phyloP scores from a whole-genome alignment of 1,140 invertebrate species.

The Ostrea denselamellosa region DNA sequence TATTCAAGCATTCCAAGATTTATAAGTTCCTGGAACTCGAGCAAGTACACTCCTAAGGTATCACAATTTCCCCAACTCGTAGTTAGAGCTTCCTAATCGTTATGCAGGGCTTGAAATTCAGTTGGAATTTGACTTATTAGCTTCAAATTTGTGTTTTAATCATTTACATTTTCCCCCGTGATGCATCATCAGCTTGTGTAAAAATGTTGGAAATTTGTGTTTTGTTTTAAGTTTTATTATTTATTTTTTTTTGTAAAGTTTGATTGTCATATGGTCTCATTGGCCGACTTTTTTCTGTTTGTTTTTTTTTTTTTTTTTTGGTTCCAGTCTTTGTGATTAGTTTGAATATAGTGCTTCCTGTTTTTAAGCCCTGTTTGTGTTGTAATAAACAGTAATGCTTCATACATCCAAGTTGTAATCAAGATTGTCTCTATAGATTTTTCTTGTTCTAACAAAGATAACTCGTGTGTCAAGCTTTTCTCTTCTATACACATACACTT shows the following conservation, averaged over 20 bases:
- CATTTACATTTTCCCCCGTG: constrained; percentile 29
- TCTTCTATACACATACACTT: not conserved
- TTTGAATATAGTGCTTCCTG: constrained; percentile 33
- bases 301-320: too few relatives aligned
- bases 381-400: constrained; percentile 25
- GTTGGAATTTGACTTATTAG: constrained; percentile 31
- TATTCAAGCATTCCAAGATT: constrained; percentile 63
- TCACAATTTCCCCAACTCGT: constrained; percentile 51
- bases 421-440: constrained; percentile 15
- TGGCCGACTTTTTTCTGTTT: not conserved
- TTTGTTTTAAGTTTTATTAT: not conserved
- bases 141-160: constrained; percentile 38
- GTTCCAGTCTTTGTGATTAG: constrained; percentile 19
- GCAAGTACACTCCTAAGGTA: constrained; percentile 63
- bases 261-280: constrained; percentile 15
- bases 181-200: constrained; percentile 28
- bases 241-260: not conserved
- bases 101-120: constrained; percentile 56
- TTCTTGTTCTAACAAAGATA: constrained; percentile 35
- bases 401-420: constrained; percentile 33
- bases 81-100: constrained; percentile 55
- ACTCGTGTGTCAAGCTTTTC: constrained; percentile 35
- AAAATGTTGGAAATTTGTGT: not conserved
- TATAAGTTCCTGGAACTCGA: constrained; percentile 57
- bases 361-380: constrained; percentile 37